Base-by-base conservation (phyloP, 2,113 vertebrate genomes). In the Epinephelus fuscoguttatus region DNA sequence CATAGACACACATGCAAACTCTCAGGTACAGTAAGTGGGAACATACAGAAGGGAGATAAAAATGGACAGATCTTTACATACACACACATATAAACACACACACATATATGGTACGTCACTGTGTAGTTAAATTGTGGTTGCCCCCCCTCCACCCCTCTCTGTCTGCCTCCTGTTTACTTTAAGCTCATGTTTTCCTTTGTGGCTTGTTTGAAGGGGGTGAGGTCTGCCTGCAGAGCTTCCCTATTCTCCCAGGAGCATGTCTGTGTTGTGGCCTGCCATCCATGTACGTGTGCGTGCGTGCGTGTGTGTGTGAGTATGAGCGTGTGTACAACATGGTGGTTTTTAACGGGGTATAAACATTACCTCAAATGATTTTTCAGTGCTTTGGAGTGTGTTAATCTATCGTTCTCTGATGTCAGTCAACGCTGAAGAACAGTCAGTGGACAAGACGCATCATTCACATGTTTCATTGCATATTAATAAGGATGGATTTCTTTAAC, bases 91-190 rank as follows among this genome's bases (percentile, higher is more conserved):
- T 37, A 37, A 10, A 67, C 7, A 53, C 7, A 66, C 57, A 72
- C 55, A 25, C 55, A 60, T 60, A 37, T 21, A 15, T 4, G 30
- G 40, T 80, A 64, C 14, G 45, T 77, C 70, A 81, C 70, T 27
- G 70, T 78, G 57, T 73, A 88, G 78, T 81, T 89, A 68, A 72
- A 76, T 45, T 57, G 81, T 75, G 80, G 82, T 73, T 55, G 80
- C 84, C 66, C 66, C 67, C 68, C 71, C 69, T 64, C 61, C 55
- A 45, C 75, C 59, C 66, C 61, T 30, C 75, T 61, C 69, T 76
- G 87, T 88, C 84, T 86, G 88, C 79, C 89, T 92, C 78, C 81
- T 92, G 92, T 91, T 92, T 91, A 90, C 86, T 84, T 82, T 77
- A 68, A 78, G 82, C 80, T 84, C 76, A 81, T 90, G 84, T 88